Base-by-base conservation (phyloP, 2,888 invertebrate genomes). In the Macrophya annulata region DNA sequence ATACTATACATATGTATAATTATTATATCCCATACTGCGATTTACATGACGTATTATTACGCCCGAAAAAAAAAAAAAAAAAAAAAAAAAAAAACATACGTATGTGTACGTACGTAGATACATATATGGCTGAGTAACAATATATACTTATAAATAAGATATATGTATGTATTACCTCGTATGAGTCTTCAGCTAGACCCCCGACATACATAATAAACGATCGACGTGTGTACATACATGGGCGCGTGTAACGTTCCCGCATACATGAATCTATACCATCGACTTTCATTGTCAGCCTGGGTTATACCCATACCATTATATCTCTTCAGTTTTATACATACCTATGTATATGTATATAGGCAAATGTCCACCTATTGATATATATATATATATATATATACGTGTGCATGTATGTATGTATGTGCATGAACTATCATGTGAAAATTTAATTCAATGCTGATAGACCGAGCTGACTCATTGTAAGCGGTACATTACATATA, bases 371-470 rank as follows among this genome's bases (percentile, higher is more conserved):
- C 17, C 68, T 21, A 62, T 55, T 55, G 1, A 55, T 71, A 40
- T 6, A 37, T n/a, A 15, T 40, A 40, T 40, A 21, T 21, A 74
- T 6, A 37, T 72, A 17, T 72, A 15, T 43, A 0, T 45, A 21
- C 48, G 6, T 74, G 74, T 4, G 6, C 17, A 37, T 72, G 43
- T 77, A 15, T 51, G 31, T 2, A 17, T n/a, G 51, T 51, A 12
- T 37, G 15, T 10, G 17, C 10, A 77, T 31, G 25, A 43, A 21
- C 21, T 45, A 45, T 74, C 72, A 45, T 74, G 72, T 74, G 72
- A 74, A 74, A 45, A 45, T 74, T 74, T 74, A 43, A 74, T 74
- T 74, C 45, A 21, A 45, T n/a, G 72, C 25, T 45, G 45, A 74
- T 74, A 43, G 72, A 43, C 8, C 43, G 72, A 31, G 31, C 72